A percentile compares a stretch with the other conserved stretches of the same genome.
Evolutionary conservation across 2,888 invertebrate genomes (phyloP).

Genomic region (Amaurobius ferox): DNA sequence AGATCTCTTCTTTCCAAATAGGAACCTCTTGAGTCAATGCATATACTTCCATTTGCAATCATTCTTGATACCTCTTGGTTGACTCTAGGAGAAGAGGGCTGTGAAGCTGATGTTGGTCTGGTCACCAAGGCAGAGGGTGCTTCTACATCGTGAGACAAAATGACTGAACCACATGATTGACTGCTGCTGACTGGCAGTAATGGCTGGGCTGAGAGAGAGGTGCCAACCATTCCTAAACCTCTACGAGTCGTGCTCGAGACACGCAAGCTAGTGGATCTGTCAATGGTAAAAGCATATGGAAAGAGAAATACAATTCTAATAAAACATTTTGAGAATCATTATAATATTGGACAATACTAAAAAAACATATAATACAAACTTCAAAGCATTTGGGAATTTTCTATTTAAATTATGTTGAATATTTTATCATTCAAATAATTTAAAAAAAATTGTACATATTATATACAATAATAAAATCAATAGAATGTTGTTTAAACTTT

Average conservation of each 20-base stretch:
- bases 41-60: slow-evolving; percentile 70
- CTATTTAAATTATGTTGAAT: too few relatives aligned
- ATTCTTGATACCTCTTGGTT: slow-evolving; percentile 64
- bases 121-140: slow-evolving; percentile 51
- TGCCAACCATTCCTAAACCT: slow-evolving; percentile 66
- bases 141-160: slow-evolving; percentile 59
- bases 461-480: too few relatives aligned
- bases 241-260: slow-evolving; percentile 72
- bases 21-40: slow-evolving; percentile 62
- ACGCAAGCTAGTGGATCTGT: slow-evolving; percentile 71
- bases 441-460: too few relatives aligned
- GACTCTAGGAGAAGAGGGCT: slow-evolving; percentile 67
- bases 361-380: not conserved
- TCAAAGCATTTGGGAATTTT: not conserved
- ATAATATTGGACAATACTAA: not conserved
- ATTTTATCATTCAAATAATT: too few relatives aligned
- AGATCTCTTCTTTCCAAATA: slow-evolving; percentile 66
- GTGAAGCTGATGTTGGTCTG: slow-evolving; percentile 67
- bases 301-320: slow-evolving; percentile 20
- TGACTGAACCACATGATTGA: slow-evolving; percentile 73
- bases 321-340: not conserved
- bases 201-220: slow-evolving; percentile 69
- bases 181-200: slow-evolving; percentile 71
- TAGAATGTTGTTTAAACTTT: too few relatives aligned
- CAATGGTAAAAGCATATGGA: slow-evolving; percentile 25